Conservation (phyloP, 2,888 invertebrate genomes). For the Blera fallax region DNA sequence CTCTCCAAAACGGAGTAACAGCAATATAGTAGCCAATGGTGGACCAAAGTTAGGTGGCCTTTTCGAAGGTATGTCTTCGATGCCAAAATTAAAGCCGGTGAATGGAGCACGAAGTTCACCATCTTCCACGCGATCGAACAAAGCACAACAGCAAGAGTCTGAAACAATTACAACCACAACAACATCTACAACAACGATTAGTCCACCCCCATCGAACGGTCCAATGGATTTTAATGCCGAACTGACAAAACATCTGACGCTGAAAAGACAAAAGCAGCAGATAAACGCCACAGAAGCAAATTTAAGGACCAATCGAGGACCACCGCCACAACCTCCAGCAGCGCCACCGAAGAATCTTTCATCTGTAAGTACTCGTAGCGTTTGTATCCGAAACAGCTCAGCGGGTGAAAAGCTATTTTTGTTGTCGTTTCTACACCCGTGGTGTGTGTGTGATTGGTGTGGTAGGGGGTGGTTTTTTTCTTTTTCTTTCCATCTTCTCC, state of each 20-base stretch:
- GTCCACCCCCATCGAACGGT: slow-evolving; percentile 75
- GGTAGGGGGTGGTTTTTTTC: slow-evolving; percentile 57
- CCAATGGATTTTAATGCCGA: slow-evolving; percentile 81
- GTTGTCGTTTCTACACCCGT: not conserved
- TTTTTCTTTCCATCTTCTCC: not conserved
- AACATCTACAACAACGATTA: slow-evolving; percentile 74
- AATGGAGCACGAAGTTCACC: slow-evolving; percentile 78
- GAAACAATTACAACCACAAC: slow-evolving; percentile 76
- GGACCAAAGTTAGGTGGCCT: slow-evolving; percentile 80
- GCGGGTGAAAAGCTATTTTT: slow-evolving; percentile 62
- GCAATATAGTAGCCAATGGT: slow-evolving; percentile 77
- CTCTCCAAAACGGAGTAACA: slow-evolving; percentile 73
- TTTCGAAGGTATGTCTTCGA: slow-evolving; percentile 80
- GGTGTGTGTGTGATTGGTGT: not conserved
- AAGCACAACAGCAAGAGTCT: slow-evolving; percentile 68
- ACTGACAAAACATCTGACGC: slow-evolving; percentile 81
- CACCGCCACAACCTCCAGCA: slow-evolving; percentile 91
- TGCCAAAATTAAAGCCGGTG: slow-evolving; percentile 82
- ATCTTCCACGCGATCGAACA: slow-evolving; percentile 73
- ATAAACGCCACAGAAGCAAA: slow-evolving; percentile 81
- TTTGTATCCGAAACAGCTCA: slow-evolving; percentile 23
- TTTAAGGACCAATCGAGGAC: slow-evolving; percentile 85
- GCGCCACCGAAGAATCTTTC: slow-evolving; percentile 85
- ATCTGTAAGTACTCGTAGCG: slow-evolving; percentile 82
- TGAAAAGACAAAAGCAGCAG: slow-evolving; percentile 81